A percentile compares a stretch with the other conserved stretches of the same genome.
Conservation (phyloP, 2,797 vertebrate species). For the Aselliscus stoliczkanus region DNA sequence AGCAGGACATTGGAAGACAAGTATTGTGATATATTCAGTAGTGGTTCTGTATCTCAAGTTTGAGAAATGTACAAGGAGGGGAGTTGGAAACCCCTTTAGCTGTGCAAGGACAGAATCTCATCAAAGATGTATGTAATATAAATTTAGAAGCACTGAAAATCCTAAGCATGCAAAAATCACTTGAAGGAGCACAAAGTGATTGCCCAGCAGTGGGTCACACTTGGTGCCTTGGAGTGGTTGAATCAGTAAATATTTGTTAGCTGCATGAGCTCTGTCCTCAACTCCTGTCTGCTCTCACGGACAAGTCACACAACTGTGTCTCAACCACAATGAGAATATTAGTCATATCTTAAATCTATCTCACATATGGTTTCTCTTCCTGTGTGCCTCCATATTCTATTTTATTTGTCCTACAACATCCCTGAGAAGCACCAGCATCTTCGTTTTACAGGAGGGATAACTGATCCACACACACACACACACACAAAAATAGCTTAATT, state of each 20-base stretch:
- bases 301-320: conserved; percentile 1
- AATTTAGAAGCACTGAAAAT: background rate
- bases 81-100: background rate
- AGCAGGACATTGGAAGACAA: background rate
- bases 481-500: conserved; percentile 21
- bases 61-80: background rate
- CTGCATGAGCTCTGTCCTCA: conserved; percentile 8
- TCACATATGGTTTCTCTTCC: background rate
- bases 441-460: background rate
- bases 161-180: background rate
- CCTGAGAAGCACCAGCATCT: background rate
- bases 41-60: background rate
- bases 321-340: background rate
- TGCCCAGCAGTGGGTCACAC: background rate
- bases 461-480: conserved; percentile 11
- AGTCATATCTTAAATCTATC: background rate
- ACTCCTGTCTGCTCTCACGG: background rate
- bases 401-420: background rate
- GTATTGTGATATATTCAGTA: background rate
- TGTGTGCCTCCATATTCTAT: background rate
- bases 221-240: background rate
- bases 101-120: background rate
- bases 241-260: conserved; percentile 4
- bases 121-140: background rate
- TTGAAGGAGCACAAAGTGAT: background rate